Conservation (phyloP, 2,797 vertebrate species). For the Gadopsis bispinosus region DNA sequence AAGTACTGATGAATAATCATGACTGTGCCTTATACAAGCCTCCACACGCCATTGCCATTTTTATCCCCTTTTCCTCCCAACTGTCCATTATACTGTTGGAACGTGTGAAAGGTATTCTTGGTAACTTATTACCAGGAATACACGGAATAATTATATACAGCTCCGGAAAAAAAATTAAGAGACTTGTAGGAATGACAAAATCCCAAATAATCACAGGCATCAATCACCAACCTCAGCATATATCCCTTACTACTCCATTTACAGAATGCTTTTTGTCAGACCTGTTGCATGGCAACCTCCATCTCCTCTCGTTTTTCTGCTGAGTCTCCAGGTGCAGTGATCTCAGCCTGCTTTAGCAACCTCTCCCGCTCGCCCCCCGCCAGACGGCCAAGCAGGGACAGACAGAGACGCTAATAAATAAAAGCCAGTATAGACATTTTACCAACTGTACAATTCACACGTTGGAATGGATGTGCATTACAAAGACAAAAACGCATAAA, state of each 20-base stretch:
- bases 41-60: not conserved
- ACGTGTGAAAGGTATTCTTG: not conserved
- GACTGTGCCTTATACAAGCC: not conserved
- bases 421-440: not conserved
- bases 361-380: constrained; percentile 91
- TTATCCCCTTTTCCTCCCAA: not conserved
- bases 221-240: not conserved
- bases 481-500: not conserved
- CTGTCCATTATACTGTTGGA: not conserved
- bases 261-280: constrained; percentile 48
- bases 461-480: not conserved
- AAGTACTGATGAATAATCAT: constrained; percentile 29
- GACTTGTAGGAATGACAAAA: not conserved
- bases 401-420: constrained; percentile 88
- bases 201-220: not conserved
- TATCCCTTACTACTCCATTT: not conserved
- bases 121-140: not conserved
- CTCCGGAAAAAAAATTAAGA: too few species aligned
- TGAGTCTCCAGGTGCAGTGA: constrained; percentile 84
- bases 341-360: constrained; percentile 91
- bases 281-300: constrained; percentile 96
- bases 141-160: too few species aligned
- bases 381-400: constrained; percentile 92
- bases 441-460: not conserved
- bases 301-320: constrained; percentile 91